Evolutionary conservation across 2,797 vertebrate species (phyloP), one percentile per base, ranked within the genome.

Genomic region (Ispidina picta): DNA sequence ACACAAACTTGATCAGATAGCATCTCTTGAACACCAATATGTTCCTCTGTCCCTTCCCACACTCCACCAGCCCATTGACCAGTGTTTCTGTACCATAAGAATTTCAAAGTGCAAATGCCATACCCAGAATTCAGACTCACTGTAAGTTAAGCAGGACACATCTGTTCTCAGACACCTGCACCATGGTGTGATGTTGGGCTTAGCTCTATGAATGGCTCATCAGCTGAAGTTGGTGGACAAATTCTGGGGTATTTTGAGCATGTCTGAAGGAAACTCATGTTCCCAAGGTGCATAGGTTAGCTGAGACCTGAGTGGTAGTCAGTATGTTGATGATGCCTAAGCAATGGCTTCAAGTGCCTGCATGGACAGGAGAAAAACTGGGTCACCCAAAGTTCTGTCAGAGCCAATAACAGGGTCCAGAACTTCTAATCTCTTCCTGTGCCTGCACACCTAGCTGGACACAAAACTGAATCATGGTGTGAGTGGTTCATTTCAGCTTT

Each of bases 191-290:
- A n/a, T 9, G 82, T 79, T 41, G 33, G 13, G 18, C 5, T 23
- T 63, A 35, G 23, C 12, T 90, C 52, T 52, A 3, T 13, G 37
- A 69, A 58, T 21, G 58, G 25, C 3, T 65, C 22, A 69, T 14
- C 43, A 63, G 13, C 41, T 85, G 37, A 44, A 73, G 8, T 1
- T 74, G 33, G 10, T 0, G 2, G 9, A 59, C 2, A 83, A 78
- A 75, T 51, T 41, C 3, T 22, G 18, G 7, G 8, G 0, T 0
- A 9, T 80, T 66, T 48, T 37, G 28, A 52, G 8, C 8, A 7
- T 17, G 1, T 52, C 29, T n/a, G 3, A 7, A 68, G 15, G 16
- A 75, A 82, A 44, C 15, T 18, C 31, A 6, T 8, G 4, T 68
- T 82, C 8, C 20, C 19, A 58, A 43, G 20, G 22, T 28, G 22